Base-by-base conservation (phyloP, 2,797 vertebrate species). In the Periparus ater region DNA sequence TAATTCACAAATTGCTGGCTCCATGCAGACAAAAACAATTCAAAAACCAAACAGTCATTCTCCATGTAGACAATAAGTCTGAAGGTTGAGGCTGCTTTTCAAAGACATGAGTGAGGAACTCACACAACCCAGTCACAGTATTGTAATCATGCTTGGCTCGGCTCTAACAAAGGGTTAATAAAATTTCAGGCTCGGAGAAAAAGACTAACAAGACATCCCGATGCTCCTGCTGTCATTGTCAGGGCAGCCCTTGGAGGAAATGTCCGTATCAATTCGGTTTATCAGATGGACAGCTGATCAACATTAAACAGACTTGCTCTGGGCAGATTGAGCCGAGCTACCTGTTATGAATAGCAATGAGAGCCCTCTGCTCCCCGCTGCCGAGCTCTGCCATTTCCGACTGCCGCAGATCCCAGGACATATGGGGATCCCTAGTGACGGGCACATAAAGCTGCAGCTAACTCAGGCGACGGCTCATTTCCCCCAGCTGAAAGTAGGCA, bases 391-490 rank as follows among this genome's bases (percentile, higher is more conserved):
- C 95, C 97, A 95, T 95, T 94, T 94, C 96, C 90, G 84, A 94
- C 95, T 95, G 96, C 67, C 38, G 90, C 91, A 92, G 97, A 97
- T 98, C 97, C 96, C 97, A 95, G 97, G 97, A 98, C 97, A 98
- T 97, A 98, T 97, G 97, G 98, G 98, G 97, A 98, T 98, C 98
- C 98, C 98, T 98, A 97, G 97, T 97, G 98, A 98, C 90, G 97
- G 98, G 97, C 95, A 95, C 97, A 97, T 90, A 97, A 98, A 97
- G 97, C 97, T 96, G 96, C 97, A 96, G 98, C 96, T 91, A 97
- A 95, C 96, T 97, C 96, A 82, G 92, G 97, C 63, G 61, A 97
- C 1, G 97, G 98, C 98, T 98, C 98, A 98, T 98, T 98, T 98
- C 97, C 97, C 93, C 94, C 48, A 95, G 96, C 95, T 98, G 98